These are phyloP conservation scores for Neelides folsomi DNA, from an alignment of 2,888 invertebrate genomes.

Conservation along the genomic window DNA sequence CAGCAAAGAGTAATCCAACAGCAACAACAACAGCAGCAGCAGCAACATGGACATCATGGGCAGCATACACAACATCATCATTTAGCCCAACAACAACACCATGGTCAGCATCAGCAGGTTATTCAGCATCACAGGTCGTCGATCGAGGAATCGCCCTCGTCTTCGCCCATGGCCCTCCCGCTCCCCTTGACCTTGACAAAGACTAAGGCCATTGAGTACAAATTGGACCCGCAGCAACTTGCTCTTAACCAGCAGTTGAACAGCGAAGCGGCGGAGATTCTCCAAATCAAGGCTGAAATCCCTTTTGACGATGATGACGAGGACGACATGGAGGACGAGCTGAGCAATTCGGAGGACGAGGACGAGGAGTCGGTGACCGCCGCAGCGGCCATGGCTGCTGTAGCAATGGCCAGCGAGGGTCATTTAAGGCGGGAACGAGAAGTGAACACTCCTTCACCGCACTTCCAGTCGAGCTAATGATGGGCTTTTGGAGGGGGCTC, in stretches of 20 bases:
- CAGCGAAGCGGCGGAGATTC: slow-evolving; percentile 15
- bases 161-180: slow-evolving; percentile 1
- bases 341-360: slow-evolving; percentile 7
- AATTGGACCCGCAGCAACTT: no score
- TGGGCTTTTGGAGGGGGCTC: neutral
- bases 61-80: neutral
- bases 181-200: neutral
- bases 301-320: slow-evolving; percentile 22
- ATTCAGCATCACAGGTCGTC: no score
- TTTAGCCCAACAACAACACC: neutral
- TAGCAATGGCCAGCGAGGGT: slow-evolving; percentile 53
- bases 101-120: slow-evolving; percentile 2
- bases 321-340: slow-evolving; percentile 14
- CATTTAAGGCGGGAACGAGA: slow-evolving; percentile 19
- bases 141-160: slow-evolving; percentile 9
- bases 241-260: neutral
- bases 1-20: slow-evolving; percentile 23
- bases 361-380: slow-evolving; percentile 46
- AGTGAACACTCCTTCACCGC: slow-evolving; percentile 28
- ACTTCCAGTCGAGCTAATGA: slow-evolving; percentile 26
- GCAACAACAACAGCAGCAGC: slow-evolving; percentile 9
- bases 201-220: no score
- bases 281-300: slow-evolving; percentile 31
- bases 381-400: slow-evolving; percentile 72
- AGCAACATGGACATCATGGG: slow-evolving; percentile 1